Percentiles rank a stretch among this genome's conserved stretches.
phyloP scores from a whole-genome alignment of 2,888 invertebrate species.

The Nyleta sp. region DNA sequence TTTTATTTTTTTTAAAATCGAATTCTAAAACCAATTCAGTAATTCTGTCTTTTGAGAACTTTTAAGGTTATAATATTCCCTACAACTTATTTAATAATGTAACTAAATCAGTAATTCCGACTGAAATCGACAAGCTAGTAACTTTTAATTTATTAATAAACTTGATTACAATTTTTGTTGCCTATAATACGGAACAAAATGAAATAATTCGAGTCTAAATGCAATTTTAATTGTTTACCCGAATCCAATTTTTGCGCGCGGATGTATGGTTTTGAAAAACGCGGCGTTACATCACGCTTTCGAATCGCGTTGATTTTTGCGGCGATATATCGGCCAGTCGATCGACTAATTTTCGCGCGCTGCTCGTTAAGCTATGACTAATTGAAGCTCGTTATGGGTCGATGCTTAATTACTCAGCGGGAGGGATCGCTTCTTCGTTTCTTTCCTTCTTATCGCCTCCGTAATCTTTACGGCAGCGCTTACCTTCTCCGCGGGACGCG shows the following conservation, averaged over 20 bases:
- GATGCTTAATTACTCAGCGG: conserved; percentile 78
- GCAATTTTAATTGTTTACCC: too few species aligned
- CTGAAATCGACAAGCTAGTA: too few species aligned
- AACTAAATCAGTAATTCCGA: too few species aligned
- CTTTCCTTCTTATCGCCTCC: conserved; percentile 73
- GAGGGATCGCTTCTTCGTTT: conserved; percentile 73
- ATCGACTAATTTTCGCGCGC: conserved; percentile 76
- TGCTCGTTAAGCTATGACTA: conserved; percentile 79
- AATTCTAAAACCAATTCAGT: too few species aligned
- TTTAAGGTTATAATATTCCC: too few species aligned
- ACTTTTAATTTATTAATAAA: too few species aligned
- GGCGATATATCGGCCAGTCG: conserved; percentile 70
- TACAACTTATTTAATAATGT: too few species aligned
- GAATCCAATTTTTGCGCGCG: neutral
- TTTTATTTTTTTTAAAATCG: too few species aligned
- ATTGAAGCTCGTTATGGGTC: conserved; percentile 79
- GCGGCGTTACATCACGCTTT: conserved; percentile 36
- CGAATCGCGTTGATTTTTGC: conserved; percentile 40
- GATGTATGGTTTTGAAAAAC: conserved; percentile 18
- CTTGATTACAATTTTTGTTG: too few species aligned
- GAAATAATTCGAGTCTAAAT: too few species aligned
- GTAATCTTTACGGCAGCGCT: conserved; percentile 74
- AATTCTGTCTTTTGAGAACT: too few species aligned
- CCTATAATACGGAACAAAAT: too few species aligned
- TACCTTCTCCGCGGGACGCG: conserved; percentile 69